These are phyloP conservation scores for Irena cyanogastra DNA, from an alignment of 2,113 vertebrate genomes.

Conservation along the genomic window DNA sequence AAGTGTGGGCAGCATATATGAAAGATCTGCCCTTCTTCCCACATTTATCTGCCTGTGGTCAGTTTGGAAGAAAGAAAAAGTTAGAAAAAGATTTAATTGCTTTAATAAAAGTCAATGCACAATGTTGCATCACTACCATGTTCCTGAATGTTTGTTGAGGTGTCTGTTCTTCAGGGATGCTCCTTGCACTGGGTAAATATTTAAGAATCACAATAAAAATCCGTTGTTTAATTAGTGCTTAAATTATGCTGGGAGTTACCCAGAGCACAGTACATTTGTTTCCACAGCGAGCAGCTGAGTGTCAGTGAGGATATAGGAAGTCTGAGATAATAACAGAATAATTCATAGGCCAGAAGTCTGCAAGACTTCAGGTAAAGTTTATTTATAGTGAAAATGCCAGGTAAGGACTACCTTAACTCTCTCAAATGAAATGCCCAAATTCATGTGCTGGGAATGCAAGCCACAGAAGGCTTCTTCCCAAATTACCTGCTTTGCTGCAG, in stretches of 20 bases:
- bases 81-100: not conserved
- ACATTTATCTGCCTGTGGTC: fast-evolving
- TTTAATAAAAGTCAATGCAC: not conserved
- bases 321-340: not conserved
- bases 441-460: not conserved
- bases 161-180: not conserved
- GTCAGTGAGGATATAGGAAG: not conserved
- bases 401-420: not conserved
- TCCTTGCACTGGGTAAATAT: not conserved
- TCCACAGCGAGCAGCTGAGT: not conserved
- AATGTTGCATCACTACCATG: too few species aligned
- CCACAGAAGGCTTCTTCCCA: not conserved
- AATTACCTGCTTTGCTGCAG: not conserved
- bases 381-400: not conserved
- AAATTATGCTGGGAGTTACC: not conserved
- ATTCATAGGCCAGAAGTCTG: not conserved
- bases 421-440: not conserved
- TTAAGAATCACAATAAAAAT: not conserved
- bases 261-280: not conserved
- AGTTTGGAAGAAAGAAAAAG: not conserved
- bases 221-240: not conserved
- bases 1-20: fast-evolving
- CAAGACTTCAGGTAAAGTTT: not conserved
- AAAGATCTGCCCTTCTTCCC: not conserved
- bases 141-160: not conserved